Evolutionary conservation across 2,797 vertebrate species (phyloP).

Genomic region (Lophotriccus pileatus): DNA sequence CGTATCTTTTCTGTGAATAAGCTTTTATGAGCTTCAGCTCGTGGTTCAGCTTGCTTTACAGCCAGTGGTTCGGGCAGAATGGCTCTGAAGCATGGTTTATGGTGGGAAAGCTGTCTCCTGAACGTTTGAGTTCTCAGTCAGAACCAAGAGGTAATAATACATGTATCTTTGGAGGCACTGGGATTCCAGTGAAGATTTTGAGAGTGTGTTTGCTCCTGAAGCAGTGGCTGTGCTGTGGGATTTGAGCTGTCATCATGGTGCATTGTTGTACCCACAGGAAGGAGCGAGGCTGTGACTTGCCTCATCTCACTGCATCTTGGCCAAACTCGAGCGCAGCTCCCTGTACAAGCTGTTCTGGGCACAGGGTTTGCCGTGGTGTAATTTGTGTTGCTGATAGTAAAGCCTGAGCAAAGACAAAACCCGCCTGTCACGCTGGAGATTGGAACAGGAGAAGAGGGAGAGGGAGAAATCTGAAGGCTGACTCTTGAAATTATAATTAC

Average conservation of each 20-base stretch:
- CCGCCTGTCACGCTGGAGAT: not conserved
- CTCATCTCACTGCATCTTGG: not conserved
- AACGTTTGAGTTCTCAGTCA: not conserved
- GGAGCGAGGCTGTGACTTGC: not conserved
- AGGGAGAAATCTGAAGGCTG: not conserved
- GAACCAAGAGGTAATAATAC: not conserved
- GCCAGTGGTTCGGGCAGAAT: not conserved
- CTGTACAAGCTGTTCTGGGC: not conserved
- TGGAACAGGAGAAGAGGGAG: not conserved
- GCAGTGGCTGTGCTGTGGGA: rapidly evolving
- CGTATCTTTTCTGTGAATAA: not conserved
- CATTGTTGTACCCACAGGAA: not conserved
- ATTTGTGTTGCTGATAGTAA: not conserved
- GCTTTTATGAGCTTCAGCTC: slow-evolving; percentile 24
- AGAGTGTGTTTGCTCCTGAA: not conserved
- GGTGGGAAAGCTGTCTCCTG: not conserved
- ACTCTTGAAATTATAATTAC: not conserved
- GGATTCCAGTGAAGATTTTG: not conserved
- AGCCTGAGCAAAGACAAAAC: not conserved
- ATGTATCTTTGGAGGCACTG: not conserved
- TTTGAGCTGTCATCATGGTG: not conserved
- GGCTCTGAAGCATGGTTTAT: not conserved
- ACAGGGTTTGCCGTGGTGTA: not conserved
- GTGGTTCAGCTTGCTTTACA: not conserved
- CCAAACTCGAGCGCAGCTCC: not conserved